Conservation (phyloP, 2,797 vertebrate species). For the Enteromius thamalakanensis region DNA sequence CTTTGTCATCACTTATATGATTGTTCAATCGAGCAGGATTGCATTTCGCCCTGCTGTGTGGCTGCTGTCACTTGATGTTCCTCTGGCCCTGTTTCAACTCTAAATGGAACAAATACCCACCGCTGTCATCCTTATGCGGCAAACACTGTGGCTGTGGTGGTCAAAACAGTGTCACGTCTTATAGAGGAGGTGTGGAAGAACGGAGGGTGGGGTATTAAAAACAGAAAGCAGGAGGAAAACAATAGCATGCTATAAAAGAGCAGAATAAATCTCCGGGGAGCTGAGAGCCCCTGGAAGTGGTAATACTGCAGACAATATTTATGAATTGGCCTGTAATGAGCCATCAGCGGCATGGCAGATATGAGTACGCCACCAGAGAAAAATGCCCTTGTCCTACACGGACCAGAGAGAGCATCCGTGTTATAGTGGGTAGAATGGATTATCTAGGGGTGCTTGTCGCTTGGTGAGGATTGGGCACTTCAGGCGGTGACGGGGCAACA, state of each 20-base stretch:
- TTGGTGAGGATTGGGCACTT: constrained; percentile 68
- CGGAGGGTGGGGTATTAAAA: constrained; percentile 36
- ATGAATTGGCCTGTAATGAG: constrained; percentile 76
- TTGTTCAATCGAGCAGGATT: constrained; percentile 78
- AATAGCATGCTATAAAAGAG: constrained; percentile 60
- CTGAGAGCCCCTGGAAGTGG: constrained; percentile 60
- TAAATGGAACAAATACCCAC: constrained; percentile 71
- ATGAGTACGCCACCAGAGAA: constrained; percentile 68
- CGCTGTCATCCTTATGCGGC: constrained; percentile 59
- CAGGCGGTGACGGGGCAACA: constrained; percentile 77
- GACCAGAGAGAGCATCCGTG: constrained; percentile 59
- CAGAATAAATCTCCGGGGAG: constrained; percentile 64
- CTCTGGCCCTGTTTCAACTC: constrained; percentile 75
- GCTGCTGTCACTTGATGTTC: constrained; percentile 74
- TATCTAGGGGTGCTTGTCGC: constrained; percentile 70
- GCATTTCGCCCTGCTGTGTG: constrained; percentile 68
- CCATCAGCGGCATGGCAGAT: constrained; percentile 65
- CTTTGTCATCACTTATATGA: constrained; percentile 82
- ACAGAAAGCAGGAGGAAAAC: constrained; percentile 62
- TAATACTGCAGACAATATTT: constrained; percentile 68
- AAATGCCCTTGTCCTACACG: constrained; percentile 68
- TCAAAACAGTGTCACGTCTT: constrained; percentile 47
- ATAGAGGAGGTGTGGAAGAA: constrained; percentile 1
- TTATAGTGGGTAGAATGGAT: constrained; percentile 73
- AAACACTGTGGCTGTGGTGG: constrained; percentile 55